Evolutionary conservation across 2,797 vertebrate genomes (phyloP), one percentile per base, ranked within the genome.

Genomic region (Miichthys miiuy): DNA sequence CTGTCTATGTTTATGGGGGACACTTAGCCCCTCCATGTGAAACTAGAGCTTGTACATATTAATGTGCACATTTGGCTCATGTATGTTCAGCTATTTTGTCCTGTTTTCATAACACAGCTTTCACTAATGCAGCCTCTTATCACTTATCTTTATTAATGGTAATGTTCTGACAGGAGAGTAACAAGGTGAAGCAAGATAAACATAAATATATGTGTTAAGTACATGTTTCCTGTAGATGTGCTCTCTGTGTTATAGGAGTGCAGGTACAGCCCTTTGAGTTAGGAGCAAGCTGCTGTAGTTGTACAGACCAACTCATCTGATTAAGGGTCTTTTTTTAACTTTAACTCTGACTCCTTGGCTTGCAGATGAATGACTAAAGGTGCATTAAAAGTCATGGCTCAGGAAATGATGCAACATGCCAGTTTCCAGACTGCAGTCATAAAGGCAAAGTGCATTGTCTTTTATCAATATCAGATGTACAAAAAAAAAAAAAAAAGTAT

Each of bases 381-480:
- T 52, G 20, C 21, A 20, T 52, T 20, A 68, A 52, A 23, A 55
- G 4, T 66, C 50, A 41, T 47, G 13, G 34, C 17, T 21, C 12
- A 57, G 48, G 23, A 67, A 18, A 54, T 65, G 38, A 69, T 55
- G 38, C 18, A 20, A 58, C 27, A 47, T 23, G 56, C 34, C 60
- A 47, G 38, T 62, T 68, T 68, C 48, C 52, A 72, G 50, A 48
- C 18, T 62, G 58, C 21, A 67, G 60, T 21, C 54, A 65, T 51
- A 42, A 69, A 54, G 30, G 50, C 21, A 75, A 58, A 68, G 25
- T 64, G 42, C 16, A 51, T 68, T 73, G 56, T 72, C 65, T 70
- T 56, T 72, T 50, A 67, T 68, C 14, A 20, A n/a, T 65, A 72
- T 68, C 42, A 64, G 52, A 61, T 78, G 58, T 75, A n/a, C n/a